phyloP scores from a whole-genome alignment of 2,888 invertebrate genomes.

The Hedya salicella region DNA sequence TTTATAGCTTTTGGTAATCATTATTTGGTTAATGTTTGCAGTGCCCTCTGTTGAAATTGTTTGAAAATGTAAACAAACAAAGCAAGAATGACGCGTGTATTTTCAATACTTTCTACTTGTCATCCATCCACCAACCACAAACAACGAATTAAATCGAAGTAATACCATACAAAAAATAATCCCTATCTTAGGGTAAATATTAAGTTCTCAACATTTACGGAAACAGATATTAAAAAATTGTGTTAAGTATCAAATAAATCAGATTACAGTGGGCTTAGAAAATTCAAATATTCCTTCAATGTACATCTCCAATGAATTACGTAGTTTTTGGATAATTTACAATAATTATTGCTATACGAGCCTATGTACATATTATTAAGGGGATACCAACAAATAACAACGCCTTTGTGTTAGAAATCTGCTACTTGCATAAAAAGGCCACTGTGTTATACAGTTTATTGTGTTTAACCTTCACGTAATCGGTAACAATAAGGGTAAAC shows the following conservation, averaged over 20 bases:
- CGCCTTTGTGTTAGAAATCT: neutral
- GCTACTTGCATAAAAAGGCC: neutral
- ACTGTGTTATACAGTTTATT: neutral
- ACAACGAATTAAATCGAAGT: slow-evolving; percentile 59
- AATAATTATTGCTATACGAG: too few species aligned
- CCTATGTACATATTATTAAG: too few species aligned
- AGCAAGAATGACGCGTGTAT: slow-evolving; percentile 81
- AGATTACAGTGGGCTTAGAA: too few species aligned
- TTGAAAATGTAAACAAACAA: slow-evolving; percentile 29
- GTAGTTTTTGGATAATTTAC: too few species aligned
- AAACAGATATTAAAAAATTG: neutral
- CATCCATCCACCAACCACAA: slow-evolving; percentile 67
- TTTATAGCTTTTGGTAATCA: neutral
- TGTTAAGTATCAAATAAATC: too few species aligned
- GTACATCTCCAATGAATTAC: too few species aligned
- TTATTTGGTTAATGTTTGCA: neutral
- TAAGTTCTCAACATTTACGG: neutral
- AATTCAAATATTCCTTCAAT: too few species aligned
- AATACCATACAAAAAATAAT: slow-evolving; percentile 10
- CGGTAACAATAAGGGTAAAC: slow-evolving; percentile 28
- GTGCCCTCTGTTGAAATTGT: slow-evolving; percentile 29
- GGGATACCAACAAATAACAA: neutral
- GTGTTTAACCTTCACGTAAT: slow-evolving; percentile 27
- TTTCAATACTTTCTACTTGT: slow-evolving; percentile 84
- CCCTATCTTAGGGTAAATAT: slow-evolving; percentile 20